phyloP scores from a whole-genome alignment of 2,113 vertebrate genomes.

The Notothenia coriiceps region DNA sequence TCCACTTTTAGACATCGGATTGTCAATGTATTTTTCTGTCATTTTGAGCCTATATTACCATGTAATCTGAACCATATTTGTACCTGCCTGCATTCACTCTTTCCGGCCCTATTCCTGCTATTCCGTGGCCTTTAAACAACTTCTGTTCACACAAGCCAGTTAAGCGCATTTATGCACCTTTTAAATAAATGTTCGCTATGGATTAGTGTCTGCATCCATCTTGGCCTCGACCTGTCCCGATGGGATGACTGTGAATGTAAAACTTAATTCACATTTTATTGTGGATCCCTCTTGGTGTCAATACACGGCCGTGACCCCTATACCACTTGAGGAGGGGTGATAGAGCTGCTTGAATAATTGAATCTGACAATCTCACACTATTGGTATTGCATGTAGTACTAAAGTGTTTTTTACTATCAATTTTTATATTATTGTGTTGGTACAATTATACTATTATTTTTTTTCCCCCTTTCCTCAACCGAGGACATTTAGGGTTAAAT shows the following conservation, averaged over 20 bases:
- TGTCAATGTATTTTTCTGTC: background rate
- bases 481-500: conserved; percentile 4
- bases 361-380: background rate
- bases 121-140: no score
- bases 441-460: background rate
- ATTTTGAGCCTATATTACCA: background rate
- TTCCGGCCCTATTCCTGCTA: background rate
- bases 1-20: background rate
- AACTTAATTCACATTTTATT: background rate
- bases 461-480: background rate
- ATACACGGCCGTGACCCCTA: background rate
- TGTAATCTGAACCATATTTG: background rate
- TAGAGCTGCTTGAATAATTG: background rate
- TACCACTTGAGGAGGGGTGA: no score
- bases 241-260: background rate
- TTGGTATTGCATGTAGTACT: background rate
- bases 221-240: background rate
- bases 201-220: background rate
- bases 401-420: background rate
- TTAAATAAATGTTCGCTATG: background rate
- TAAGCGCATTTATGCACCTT: background rate
- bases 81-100: background rate
- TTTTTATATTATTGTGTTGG: background rate
- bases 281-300: background rate
- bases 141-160: background rate